These are phyloP conservation scores for Allobates femoralis DNA, from an alignment of 2,797 vertebrate species.

Conservation along the genomic window DNA sequence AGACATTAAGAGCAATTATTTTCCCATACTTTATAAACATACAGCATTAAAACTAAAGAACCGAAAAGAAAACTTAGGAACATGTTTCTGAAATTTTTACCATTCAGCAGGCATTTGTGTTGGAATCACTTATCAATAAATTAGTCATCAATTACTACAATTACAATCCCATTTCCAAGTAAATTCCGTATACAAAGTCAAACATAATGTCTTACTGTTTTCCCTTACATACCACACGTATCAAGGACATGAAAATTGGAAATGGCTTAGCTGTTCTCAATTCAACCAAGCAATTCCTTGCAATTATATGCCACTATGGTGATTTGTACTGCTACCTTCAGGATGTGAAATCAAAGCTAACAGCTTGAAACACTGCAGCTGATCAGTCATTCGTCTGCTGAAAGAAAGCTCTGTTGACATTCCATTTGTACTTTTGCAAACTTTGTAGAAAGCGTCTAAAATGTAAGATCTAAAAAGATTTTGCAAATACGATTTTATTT, in stretches of 20 bases:
- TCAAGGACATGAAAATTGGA: slow-evolving; percentile 62
- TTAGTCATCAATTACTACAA: slow-evolving; percentile 33
- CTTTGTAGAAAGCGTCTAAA: slow-evolving; percentile 57
- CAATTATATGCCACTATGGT: slow-evolving; percentile 57
- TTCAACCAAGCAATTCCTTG: slow-evolving; percentile 52
- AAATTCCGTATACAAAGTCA: slow-evolving; percentile 7
- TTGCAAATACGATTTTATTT: slow-evolving; percentile 46
- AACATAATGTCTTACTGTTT: slow-evolving; percentile 57
- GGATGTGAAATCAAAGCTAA: slow-evolving; percentile 66
- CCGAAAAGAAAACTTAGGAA: background rate
- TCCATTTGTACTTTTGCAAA: slow-evolving; percentile 64
- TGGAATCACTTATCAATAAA: slow-evolving; percentile 6
- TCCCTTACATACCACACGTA: slow-evolving; percentile 39
- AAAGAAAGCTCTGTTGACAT: slow-evolving; percentile 63
- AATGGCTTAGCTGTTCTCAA: slow-evolving; percentile 60
- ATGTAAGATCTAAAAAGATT: slow-evolving; percentile 56
- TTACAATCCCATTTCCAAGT: slow-evolving; percentile 9
- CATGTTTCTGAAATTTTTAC: background rate
- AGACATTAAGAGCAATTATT: background rate
- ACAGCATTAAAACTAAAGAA: background rate
- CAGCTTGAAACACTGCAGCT: slow-evolving; percentile 60
- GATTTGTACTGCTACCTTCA: slow-evolving; percentile 62
- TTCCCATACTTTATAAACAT: background rate
- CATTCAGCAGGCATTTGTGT: background rate
- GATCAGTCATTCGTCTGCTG: slow-evolving; percentile 57